phyloP scores from a whole-genome alignment of 2,888 invertebrate genomes.

The Mongoloraphidia duomilia region DNA sequence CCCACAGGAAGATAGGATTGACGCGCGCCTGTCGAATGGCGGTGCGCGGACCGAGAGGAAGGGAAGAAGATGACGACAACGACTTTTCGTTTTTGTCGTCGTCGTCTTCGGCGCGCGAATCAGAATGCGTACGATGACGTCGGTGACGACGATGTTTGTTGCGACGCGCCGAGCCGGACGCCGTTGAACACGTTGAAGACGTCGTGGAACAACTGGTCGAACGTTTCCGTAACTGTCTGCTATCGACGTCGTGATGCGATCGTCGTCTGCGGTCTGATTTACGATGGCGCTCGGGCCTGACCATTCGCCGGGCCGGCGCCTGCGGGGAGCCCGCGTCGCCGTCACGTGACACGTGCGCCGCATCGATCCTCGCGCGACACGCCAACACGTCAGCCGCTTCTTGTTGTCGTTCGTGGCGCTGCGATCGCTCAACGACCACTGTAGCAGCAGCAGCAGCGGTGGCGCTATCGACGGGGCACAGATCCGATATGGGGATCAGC shows the following conservation, averaged over 20 bases:
- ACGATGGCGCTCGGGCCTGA: conserved; percentile 30
- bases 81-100: conserved; percentile 17
- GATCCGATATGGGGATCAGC: conserved; percentile 29
- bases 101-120: conserved; percentile 12
- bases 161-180: conserved; percentile 27
- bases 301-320: conserved; percentile 28
- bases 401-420: conserved; percentile 28
- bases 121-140: neutral
- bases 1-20: conserved; percentile 76
- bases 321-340: conserved; percentile 17
- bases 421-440: conserved; percentile 14
- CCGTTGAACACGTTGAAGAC: conserved; percentile 30
- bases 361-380: conserved; percentile 6
- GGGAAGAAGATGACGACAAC: conserved; percentile 7
- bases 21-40: conserved; percentile 37
- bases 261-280: conserved; percentile 30
- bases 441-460: conserved; percentile 7
- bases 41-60: conserved; percentile 14
- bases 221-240: conserved; percentile 16
- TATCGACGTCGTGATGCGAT: conserved; percentile 20
- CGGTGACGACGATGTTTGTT: conserved; percentile 22
- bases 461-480: conserved; percentile 19
- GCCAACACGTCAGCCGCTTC: conserved; percentile 14
- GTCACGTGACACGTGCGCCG: conserved; percentile 18
- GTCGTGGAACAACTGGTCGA: conserved; percentile 26